Evolutionary conservation across 2,797 vertebrate species (phyloP), one percentile per base, ranked within the genome.

Genomic region (Ptychobarbus kaznakovi): DNA sequence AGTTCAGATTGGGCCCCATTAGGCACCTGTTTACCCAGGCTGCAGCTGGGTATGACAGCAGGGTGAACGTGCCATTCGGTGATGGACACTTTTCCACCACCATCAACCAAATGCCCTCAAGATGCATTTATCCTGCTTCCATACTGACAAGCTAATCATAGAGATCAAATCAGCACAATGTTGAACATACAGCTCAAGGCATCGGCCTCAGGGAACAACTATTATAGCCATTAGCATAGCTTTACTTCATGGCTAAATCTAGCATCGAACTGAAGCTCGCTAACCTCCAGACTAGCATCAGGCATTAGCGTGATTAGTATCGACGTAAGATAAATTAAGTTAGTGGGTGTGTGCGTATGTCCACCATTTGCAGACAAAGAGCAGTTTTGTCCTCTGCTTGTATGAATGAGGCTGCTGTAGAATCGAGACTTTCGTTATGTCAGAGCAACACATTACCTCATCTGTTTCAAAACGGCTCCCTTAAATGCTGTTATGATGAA

Each of bases 11-110:
- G 84, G 86, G 90, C 91, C 87, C 80, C 90, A 93, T 95, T 94
- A 94, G 88, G 75, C 91, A 95, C 91, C 92, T 94, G 93, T 90
- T 92, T 56, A 76, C 49, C 66, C 51, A 61, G 25, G 51, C 61
- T 53, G 80, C 51, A 93, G 90, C 91, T 90, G 90, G 89, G 65
- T 87, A 80, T 40, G 87, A 89, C 91, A 88, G 89, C 38, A 72
- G 56, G 63, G 87, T 12, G 51, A 78, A 73, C 53, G 83, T 89
- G 89, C 86, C 84, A 90, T 90, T 51, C 90, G 90, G 88, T 92
- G 91, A 93, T 88, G 88, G 86, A 81, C n/a, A 18, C 75, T 73
- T 89, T 87, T 42, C 68, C 44, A 83, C 79, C 44, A 63, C 70
- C 65, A 86, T 89, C 92, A 93, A 94, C 91, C 51, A 38, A 72